phyloP scores from a whole-genome alignment of 2,797 vertebrate species.

The Acanthornis magna region DNA sequence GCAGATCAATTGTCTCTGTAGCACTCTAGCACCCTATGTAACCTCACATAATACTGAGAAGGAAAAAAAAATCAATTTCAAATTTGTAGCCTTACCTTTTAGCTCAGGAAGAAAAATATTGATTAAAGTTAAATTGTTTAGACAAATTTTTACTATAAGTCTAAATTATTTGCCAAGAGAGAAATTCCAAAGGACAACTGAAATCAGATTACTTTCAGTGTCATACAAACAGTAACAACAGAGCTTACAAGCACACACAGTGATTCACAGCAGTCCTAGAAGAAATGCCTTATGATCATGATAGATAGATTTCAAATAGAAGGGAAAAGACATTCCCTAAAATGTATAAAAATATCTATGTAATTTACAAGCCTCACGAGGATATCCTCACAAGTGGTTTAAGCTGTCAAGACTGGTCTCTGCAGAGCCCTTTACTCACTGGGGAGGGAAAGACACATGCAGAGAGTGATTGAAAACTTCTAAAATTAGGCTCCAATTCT shows the following conservation, averaged over 20 bases:
- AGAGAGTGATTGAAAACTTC: neutral
- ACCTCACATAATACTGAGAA: neutral
- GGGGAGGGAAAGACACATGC: neutral
- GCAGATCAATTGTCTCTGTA: neutral
- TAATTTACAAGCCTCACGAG: neutral
- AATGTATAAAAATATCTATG: neutral
- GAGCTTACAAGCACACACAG: neutral
- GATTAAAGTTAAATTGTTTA: constrained; percentile 35
- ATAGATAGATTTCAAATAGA: neutral
- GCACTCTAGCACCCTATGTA: neutral
- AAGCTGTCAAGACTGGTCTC: neutral
- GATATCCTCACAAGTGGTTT: neutral
- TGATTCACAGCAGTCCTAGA: neutral
- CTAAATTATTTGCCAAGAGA: neutral
- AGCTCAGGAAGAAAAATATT: neutral
- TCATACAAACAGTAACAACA: neutral
- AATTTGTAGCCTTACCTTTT: neutral
- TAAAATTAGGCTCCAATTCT: neutral
- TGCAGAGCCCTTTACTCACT: neutral
- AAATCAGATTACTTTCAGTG: neutral
- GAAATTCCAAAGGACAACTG: neutral
- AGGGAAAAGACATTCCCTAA: neutral
- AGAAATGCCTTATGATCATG: neutral
- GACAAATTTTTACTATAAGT: neutral
- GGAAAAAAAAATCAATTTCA: neutral